Conservation (phyloP, 2,888 invertebrate species). For the Lasioglossum oenotherae region DNA sequence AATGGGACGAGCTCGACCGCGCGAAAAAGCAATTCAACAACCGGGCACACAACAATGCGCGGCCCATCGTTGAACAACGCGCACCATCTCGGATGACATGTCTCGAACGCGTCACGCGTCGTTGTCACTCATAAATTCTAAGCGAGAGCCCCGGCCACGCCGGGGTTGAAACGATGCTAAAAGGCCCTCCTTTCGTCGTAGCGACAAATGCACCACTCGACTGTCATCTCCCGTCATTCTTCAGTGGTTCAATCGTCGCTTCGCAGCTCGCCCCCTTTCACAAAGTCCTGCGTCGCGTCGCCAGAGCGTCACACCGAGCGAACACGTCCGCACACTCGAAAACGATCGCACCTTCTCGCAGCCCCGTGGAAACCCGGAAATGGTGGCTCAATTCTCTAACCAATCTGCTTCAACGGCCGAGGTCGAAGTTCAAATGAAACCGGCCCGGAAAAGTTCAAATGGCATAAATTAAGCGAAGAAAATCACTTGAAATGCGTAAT, state of each 20-base stretch:
- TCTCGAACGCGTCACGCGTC: slow-evolving; percentile 42
- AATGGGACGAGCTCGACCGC: slow-evolving; percentile 24
- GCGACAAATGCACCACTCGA: slow-evolving; percentile 60
- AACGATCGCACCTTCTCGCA: neutral
- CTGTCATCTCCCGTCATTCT: slow-evolving; percentile 67
- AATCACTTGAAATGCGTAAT: neutral
- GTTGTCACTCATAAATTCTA: slow-evolving; percentile 59
- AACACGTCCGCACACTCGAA: slow-evolving; percentile 4
- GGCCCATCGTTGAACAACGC: slow-evolving; percentile 16
- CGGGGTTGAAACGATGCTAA: slow-evolving; percentile 54
- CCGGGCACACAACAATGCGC: slow-evolving; percentile 33
- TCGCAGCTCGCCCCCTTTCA: slow-evolving; percentile 56
- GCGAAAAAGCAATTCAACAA: slow-evolving; percentile 29
- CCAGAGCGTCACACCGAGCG: neutral
- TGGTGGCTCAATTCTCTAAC: neutral
- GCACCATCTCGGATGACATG: slow-evolving; percentile 35
- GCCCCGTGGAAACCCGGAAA: neutral
- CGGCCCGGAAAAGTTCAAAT: neutral
- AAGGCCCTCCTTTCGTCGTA: slow-evolving; percentile 58
- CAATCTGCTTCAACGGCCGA: neutral
- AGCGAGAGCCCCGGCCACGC: slow-evolving; percentile 41
- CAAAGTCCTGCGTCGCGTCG: slow-evolving; percentile 34
- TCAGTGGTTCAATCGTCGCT: slow-evolving; percentile 63
- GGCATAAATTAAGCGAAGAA: neutral
- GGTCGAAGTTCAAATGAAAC: neutral